Base-by-base conservation (phyloP, 2,797 vertebrate genomes). In the Lagorchestes hirsutus region DNA sequence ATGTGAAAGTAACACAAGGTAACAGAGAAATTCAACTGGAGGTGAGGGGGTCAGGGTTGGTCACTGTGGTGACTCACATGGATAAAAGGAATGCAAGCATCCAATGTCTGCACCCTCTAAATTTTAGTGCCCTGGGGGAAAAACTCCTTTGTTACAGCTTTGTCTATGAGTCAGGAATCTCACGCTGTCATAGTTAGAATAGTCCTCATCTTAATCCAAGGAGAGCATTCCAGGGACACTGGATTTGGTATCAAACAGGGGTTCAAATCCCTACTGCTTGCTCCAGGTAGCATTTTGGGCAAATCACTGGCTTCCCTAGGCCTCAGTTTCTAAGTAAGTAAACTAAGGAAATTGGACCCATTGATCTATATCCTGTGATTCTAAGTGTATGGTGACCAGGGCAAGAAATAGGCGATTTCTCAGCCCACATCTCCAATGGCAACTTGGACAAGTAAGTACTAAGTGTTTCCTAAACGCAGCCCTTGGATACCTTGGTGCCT, bases 241-340 rank as follows among this genome's bases (percentile, higher is more conserved):
- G 74, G 74, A 50, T 87, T 50, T 87, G 74, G 40, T 11, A 46
- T 87, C 40, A 28, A 40, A 24, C 14, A 67, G 62, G 34, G 14
- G 13, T 74, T 50, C 40, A 11, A 27, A 87, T 46, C 18, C 74
- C 10, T 27, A 10, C 24, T 46, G 22, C 74, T 87, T 28, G 1
- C 9, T 27, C 74, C 40, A 46, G 74, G 10, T 40, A 22, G 18
- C 6, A 46, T 9, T 10, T 24, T 40, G 5, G n/a, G 8, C n/a
- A 74, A 40, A 82, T 27, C 14, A 46, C 24, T 11, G 22, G 34
- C n/a, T 22, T 92, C 40, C 31, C 56, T 29, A 18, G 93, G 90
- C 59, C 59, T 97, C 94, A 28, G n/a, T 67, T 92, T 95, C 54
- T 90, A 14, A 96, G 74, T 18, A 82, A 8, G 22, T 27, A 27